phyloP scores from a whole-genome alignment of 2,888 invertebrate genomes.

The Onchidella celtica region DNA sequence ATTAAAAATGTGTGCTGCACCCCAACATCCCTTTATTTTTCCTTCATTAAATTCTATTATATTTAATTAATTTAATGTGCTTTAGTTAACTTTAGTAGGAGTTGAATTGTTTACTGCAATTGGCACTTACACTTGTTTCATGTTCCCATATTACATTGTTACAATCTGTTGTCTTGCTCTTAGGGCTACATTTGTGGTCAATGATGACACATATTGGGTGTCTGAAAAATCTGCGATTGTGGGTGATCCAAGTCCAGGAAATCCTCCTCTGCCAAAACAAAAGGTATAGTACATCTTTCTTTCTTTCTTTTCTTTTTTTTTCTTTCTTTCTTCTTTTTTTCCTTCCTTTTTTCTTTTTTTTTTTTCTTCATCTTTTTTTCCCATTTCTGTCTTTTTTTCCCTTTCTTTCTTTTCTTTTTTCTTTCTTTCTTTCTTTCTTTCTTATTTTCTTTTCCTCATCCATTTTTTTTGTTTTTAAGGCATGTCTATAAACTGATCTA shows the following conservation, averaged over 20 bases:
- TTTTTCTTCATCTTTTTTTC: not conserved
- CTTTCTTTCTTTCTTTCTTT: not conserved
- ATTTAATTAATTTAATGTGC: no score
- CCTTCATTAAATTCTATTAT: no score
- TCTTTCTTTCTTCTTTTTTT: not conserved
- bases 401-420: not conserved
- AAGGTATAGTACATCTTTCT: no score
- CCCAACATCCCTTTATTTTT: no score
- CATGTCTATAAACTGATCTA: no score
- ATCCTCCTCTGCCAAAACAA: not conserved
- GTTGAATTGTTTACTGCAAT: no score
- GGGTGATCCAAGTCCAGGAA: constrained; percentile 53
- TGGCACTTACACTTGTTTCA: no score
- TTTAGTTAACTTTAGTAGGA: no score
- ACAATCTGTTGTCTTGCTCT: no score
- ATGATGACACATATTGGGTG: constrained; percentile 72
- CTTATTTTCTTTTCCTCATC: not conserved
- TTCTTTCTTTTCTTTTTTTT: not conserved
- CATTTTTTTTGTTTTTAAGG: no score
- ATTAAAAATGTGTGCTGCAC: no score
- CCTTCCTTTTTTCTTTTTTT: not conserved
- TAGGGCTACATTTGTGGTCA: constrained; percentile 70
- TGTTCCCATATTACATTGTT: no score
- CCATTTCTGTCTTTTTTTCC: not conserved
- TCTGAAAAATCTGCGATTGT: constrained; percentile 71